phyloP scores from a whole-genome alignment of 2,797 vertebrate genomes.

The Valencia hispanica region DNA sequence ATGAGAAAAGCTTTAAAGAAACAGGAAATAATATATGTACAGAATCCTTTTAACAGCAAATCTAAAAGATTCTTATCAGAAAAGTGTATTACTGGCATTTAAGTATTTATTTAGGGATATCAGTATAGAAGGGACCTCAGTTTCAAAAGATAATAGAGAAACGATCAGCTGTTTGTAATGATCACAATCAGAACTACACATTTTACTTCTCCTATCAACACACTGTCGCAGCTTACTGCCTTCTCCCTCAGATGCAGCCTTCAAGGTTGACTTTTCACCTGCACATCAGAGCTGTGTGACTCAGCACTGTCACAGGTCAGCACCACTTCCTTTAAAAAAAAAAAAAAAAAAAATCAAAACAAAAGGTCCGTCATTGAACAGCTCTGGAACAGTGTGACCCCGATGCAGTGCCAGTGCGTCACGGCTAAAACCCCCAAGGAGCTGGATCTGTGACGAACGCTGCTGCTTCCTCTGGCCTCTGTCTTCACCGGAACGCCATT shows the following conservation, averaged over 20 bases:
- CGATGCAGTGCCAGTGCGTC: constrained; percentile 20
- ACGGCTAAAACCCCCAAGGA: constrained; percentile 33
- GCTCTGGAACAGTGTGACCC: constrained; percentile 59
- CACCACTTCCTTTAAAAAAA: constrained; percentile 23
- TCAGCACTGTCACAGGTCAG: constrained; percentile 39
- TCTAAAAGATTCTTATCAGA: neutral
- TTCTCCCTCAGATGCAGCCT: constrained; percentile 7
- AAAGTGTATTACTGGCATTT: neutral
- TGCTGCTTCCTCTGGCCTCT: constrained; percentile 10
- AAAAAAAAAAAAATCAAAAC: neutral
- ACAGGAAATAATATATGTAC: neutral
- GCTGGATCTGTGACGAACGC: constrained; percentile 28
- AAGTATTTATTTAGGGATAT: neutral
- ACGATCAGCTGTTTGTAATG: neutral
- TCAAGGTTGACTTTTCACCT: constrained; percentile 55
- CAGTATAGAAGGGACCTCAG: neutral
- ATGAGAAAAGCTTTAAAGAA: neutral
- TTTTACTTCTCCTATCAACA: constrained; percentile 3
- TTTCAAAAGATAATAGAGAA: neutral
- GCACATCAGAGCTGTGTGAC: constrained; percentile 45
- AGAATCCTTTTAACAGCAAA: neutral
- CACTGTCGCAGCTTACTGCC: neutral
- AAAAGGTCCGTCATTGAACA: constrained; percentile 32
- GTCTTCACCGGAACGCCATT: neutral
- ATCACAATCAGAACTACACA: neutral